Base-by-base conservation (phyloP, 2,797 vertebrate species). In the Pseudocheirus occidentalis region DNA sequence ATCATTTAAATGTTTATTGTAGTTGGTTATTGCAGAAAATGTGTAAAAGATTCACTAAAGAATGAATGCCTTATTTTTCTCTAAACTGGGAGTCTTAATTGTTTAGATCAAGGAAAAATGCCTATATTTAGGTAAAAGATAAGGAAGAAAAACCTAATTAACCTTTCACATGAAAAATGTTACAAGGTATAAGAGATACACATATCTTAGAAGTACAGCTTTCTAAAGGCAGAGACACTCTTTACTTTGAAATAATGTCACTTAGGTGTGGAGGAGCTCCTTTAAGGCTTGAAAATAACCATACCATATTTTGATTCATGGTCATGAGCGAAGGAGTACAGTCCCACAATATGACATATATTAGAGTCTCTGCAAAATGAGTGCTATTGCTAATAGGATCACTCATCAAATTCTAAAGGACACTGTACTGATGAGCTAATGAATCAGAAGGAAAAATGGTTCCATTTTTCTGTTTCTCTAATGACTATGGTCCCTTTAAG, bases 391-490 rank as follows among this genome's bases (percentile, higher is more conserved):
- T 55, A 95, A 50, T 96, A 28, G n/a, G n/a, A 24, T 40, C 66
- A 40, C 31, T 66, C 34, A n/a, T 95, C 50, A 66, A n/a, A 93
- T 92, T 94, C 94, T 92, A 94, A 81, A n/a, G 91, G 18, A 3
- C 58, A 34, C 7, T 40, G 7, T 55, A 34, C 7, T 40, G 7
- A 53, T 56, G 0, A 24, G 0, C 1, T 62, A 59, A 92, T 55
- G 66, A 10, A 94, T 93, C 31, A 93, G 28, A 40, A 73, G 11
- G 31, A 46, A 27, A 90, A 21, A 66, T 52, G 55, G 0, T 90
- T 3, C 58, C 34, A n/a, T 59, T 14, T 3, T 31, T 27, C 0
- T 11, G n/a, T 95, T 95, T 95, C 12, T 93, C 27, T 92, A 90
- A 58, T 55, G 93, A 92, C 13, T 46, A 55, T 18, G 54, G 40